Base-by-base conservation (phyloP, 2,888 invertebrate genomes). In the Agrochola lota region DNA sequence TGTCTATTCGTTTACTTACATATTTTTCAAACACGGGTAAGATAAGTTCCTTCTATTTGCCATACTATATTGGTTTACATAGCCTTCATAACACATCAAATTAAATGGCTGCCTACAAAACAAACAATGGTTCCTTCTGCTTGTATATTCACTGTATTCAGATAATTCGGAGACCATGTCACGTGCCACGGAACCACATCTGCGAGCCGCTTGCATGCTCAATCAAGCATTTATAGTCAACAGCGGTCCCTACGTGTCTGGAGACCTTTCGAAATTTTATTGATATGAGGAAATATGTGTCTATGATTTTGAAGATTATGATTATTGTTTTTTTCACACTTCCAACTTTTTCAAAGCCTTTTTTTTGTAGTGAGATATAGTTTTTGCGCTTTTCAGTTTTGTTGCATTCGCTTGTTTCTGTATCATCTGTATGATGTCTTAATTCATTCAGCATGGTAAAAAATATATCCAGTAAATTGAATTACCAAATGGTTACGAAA, bases 171-270 rank as follows among this genome's bases (percentile, higher is more conserved):
- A 62, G 73, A 67, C 55, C 76, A 76, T 74, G 74, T 87, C 87
- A 87, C 87, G 87, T 88, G 74, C 80, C 74, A 30, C 68, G 67
- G 77, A 66, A 76, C 85, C 85, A 77, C 81, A 87, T 87, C 87
- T 87, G 82, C 43, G 73, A 67, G 70, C 52, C 64, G 75, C 68
- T 86, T 76, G 83, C 82, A 80, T 81, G 80, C 71, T 79, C 88
- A 87, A 88, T 87, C 88, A 87, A 85, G 78, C 84, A 81, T 88
- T 83, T 80, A 85, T 76, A 88, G 81, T 83, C 85, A 88, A 87
- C 84, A 86, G 78, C 62, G 62, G 64, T 46, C 15, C 63, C 43
- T 62, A 86, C 84, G 86, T 87, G 85, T 23, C 60, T 64, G 62
- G 35, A 78, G 67, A 77, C 66, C 59, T 68, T 75, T 79, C 46